phyloP scores from a whole-genome alignment of 2,888 invertebrate genomes.

The Lepidonotus clava region DNA sequence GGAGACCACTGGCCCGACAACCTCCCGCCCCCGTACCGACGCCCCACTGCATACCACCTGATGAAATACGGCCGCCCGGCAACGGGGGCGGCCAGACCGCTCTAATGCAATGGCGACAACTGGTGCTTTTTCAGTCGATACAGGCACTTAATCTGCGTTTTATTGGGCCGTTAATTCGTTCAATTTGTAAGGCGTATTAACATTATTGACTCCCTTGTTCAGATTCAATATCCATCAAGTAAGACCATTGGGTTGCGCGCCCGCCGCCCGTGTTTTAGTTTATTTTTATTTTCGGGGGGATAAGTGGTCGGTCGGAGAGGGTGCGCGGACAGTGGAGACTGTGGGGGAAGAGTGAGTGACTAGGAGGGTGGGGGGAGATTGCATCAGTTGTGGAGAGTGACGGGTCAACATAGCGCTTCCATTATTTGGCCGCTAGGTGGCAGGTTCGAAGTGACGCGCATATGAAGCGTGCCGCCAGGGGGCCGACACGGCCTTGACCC shows the following conservation, averaged over 20 bases:
- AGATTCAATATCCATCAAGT: slow-evolving; percentile 34
- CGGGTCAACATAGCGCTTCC: neutral
- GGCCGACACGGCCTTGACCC: neutral
- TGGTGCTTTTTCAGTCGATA: slow-evolving; percentile 24
- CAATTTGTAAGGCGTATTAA: slow-evolving; percentile 30
- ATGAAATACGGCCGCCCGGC: neutral
- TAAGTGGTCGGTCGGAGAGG: too few species aligned
- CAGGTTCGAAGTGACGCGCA: slow-evolving; percentile 8
- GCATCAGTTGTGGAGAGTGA: neutral
- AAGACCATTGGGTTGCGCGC: neutral
- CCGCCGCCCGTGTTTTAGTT: too few species aligned
- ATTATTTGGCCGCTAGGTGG: neutral
- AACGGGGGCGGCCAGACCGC: neutral
- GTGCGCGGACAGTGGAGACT: too few species aligned
- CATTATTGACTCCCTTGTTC: slow-evolving; percentile 34
- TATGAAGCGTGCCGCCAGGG: neutral
- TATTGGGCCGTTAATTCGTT: slow-evolving; percentile 34
- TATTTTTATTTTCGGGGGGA: too few species aligned
- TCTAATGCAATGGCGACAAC: slow-evolving; percentile 11
- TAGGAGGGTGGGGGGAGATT: neutral
- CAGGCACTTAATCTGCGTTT: slow-evolving; percentile 8
- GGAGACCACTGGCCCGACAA: neutral
- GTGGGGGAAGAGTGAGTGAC: neutral
- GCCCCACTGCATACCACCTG: neutral
- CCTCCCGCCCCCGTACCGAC: neutral